Evolutionary conservation across 2,797 vertebrate species (phyloP).

Genomic region (Arrhamphus sclerolepis): DNA sequence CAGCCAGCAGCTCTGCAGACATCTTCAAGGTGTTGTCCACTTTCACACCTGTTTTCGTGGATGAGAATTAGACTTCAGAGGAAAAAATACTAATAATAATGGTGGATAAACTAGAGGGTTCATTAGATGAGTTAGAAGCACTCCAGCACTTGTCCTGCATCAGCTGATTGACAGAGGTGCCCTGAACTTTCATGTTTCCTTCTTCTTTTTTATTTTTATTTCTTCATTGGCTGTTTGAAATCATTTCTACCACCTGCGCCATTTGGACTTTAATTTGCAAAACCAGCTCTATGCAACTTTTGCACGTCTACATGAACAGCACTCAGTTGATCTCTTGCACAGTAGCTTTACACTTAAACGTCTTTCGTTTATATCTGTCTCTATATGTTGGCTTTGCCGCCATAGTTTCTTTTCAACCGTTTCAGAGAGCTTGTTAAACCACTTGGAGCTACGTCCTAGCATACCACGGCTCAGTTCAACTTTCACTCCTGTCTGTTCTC

Average conservation of each 20-base stretch:
- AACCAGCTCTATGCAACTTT: conserved; percentile 40
- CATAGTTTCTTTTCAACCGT: conserved; percentile 5
- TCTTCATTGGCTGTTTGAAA: neutral
- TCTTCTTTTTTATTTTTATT: neutral
- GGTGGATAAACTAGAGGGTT: too few species aligned
- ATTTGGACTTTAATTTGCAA: conserved; percentile 7
- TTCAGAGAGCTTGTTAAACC: conserved; percentile 7
- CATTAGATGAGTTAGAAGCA: too few species aligned
- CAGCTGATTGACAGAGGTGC: neutral
- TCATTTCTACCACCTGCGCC: neutral
- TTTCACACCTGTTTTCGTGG: too few species aligned
- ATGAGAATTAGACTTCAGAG: too few species aligned
- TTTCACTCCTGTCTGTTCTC: neutral
- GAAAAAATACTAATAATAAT: too few species aligned
- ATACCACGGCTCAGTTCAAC: neutral
- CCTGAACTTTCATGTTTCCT: neutral
- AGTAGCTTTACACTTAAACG: conserved; percentile 5
- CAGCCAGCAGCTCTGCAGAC: neutral
- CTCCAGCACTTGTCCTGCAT: too few species aligned
- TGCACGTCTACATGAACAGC: conserved; percentile 28
- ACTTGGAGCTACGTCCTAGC: conserved; percentile 19
- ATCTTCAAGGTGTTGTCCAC: neutral
- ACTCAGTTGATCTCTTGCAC: conserved; percentile 1
- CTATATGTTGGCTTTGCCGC: conserved; percentile 3
- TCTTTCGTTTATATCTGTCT: neutral